phyloP scores from a whole-genome alignment of 2,113 vertebrate species.

The Arizona elegans region DNA sequence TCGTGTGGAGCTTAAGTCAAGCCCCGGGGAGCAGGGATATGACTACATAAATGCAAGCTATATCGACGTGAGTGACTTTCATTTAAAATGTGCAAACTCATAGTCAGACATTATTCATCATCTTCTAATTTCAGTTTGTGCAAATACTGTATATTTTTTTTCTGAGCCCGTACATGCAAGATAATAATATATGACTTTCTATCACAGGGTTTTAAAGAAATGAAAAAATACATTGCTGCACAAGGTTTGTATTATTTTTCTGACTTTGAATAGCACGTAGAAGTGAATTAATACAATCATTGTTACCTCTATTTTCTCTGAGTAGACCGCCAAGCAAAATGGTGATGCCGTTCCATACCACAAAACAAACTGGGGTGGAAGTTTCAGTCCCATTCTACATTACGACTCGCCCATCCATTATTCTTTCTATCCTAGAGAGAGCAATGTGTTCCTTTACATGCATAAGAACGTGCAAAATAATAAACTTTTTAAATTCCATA shows the following conservation, averaged over 20 bases:
- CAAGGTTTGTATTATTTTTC: constrained; percentile 78
- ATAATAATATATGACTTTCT: constrained; percentile 39
- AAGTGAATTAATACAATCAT: not conserved
- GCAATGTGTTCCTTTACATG: not conserved
- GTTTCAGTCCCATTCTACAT: not conserved
- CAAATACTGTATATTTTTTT: not conserved
- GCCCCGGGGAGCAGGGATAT: constrained; percentile 76
- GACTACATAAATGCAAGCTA: constrained; percentile 97
- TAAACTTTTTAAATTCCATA: not conserved
- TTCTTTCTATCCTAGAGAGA: not conserved
- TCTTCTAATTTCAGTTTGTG: not conserved
- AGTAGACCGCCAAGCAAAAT: not conserved
- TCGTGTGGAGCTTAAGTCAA: constrained; percentile 83
- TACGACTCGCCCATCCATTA: not conserved
- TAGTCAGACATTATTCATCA: not conserved
- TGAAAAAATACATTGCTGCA: constrained; percentile 95
- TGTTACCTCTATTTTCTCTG: not conserved
- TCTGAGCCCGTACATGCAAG: not conserved
- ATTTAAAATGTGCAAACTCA: not conserved
- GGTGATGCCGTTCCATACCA: not conserved
- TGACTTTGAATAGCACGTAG: not conserved
- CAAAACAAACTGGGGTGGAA: not conserved
- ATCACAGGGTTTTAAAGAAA: constrained; percentile 89
- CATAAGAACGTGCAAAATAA: not conserved
- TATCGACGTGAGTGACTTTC: constrained; percentile 81